These are phyloP conservation scores for Circaetus gallicus DNA, from an alignment of 2,113 vertebrate genomes.

Conservation along the genomic window DNA sequence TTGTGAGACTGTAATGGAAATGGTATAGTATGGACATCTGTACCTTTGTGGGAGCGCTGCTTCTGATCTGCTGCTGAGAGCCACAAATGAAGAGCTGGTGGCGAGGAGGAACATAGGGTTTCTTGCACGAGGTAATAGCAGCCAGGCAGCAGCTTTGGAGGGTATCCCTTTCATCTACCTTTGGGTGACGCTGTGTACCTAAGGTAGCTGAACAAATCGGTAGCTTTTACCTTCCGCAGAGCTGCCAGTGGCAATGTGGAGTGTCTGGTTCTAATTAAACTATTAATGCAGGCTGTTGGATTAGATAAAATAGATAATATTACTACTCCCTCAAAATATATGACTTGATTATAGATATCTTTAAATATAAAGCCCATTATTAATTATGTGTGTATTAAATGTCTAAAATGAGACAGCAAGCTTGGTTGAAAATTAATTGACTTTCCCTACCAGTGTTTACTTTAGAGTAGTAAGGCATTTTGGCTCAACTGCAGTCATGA, in stretches of 20 bases:
- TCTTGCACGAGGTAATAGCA: not conserved
- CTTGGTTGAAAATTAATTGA: not conserved
- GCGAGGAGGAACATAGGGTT: not conserved
- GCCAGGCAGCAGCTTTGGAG: not conserved
- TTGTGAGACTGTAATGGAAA: not conserved
- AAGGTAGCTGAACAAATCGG: not conserved
- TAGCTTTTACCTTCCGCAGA: not conserved
- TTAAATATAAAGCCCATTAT: not conserved
- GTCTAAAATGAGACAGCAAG: not conserved
- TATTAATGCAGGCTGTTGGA: not conserved
- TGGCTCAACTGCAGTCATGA: not conserved
- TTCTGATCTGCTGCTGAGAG: not conserved
- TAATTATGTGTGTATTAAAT: not conserved
- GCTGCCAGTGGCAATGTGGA: not conserved
- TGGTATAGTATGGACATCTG: not conserved
- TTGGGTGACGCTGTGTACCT: not conserved
- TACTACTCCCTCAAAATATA: not conserved
- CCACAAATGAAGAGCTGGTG: not conserved
- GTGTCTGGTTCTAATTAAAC: not conserved
- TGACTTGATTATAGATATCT: not conserved
- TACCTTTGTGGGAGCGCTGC: not conserved
- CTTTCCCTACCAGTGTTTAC: not conserved
- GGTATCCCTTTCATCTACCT: not conserved
- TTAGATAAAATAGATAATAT: not conserved
- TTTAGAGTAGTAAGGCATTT: not conserved